Evolutionary conservation across 2,797 vertebrate genomes (phyloP).

Genomic region (Perodicticus potto): DNA sequence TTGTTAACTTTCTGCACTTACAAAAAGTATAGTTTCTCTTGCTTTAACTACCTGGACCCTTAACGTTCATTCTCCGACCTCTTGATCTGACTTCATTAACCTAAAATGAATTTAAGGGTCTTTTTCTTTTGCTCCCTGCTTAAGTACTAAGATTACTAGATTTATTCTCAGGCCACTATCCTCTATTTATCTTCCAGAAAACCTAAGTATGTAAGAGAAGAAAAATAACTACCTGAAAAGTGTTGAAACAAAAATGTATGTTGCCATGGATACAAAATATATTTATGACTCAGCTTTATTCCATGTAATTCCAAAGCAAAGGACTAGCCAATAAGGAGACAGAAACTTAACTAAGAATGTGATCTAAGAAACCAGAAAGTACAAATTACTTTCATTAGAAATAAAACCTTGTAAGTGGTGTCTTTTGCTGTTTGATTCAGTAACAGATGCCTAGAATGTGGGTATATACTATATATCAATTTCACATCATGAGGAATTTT

Average conservation of each 20-base stretch:
- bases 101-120: neutral
- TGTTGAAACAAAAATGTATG: constrained; percentile 60
- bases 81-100: constrained; percentile 49
- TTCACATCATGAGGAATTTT: constrained; percentile 18
- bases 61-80: neutral
- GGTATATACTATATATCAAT: neutral
- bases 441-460: constrained; percentile 5
- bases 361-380: constrained; percentile 61
- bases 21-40: too few species aligned
- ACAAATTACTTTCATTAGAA: constrained; percentile 32
- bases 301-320: constrained; percentile 63
- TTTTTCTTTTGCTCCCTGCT: neutral
- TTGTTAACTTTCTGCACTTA: neutral
- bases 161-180: constrained; percentile 34
- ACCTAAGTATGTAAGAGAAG: constrained; percentile 33
- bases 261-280: constrained; percentile 79
- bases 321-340: constrained; percentile 23
- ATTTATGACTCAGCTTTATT: constrained; percentile 69
- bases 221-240: constrained; percentile 72
- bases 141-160: neutral
- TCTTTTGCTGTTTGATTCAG: neutral
- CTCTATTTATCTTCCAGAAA: neutral
- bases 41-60: constrained; percentile 32
- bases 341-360: constrained; percentile 44
- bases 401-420: neutral